Evolutionary conservation across 2,797 vertebrate genomes (phyloP), one percentile per base, ranked within the genome.

Genomic region (Nyctalus aviator): DNA sequence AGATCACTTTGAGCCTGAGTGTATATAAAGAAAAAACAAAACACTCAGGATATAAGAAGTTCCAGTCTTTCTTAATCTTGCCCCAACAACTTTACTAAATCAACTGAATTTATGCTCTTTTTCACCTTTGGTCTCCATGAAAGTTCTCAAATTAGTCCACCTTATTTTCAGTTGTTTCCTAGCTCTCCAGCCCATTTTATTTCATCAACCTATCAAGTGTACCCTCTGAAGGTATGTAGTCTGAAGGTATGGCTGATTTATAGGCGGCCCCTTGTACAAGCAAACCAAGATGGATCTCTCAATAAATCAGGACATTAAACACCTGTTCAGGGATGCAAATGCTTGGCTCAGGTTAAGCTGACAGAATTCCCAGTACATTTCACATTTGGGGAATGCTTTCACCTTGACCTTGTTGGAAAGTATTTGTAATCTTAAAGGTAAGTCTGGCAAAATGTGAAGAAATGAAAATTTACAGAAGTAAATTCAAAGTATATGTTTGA

Each of bases 291-390:
- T 84, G 46, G 37, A 84, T 82, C 44, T 75, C 71, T 94, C 68
- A 84, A 73, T 94, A 96, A 89, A 77, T 55, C 48, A 95, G 84
- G 87, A 88, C 68, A 94, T 66, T 93, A 87, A 87, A 88, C 83
- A 95, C 73, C 94, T 96, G 73, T 62, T 92, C 53, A 87, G 57
- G 86, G 57, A 93, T 44, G 59, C 76, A 96, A 93, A 94, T 57
- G 6, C 21, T 68, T 91, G 81, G 35, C 95, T 95, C 59, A 82
- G 20, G 8, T 82, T 95, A 50, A 94, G 55, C 2, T 32, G 68
- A 90, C 92, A 57, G 64, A 90, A 84, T 84, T 94, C 73, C 46
- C 81, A 68, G 30, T 30, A 91, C 4, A 55, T 79, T 92, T 91
- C 62, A 87, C 46, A 87, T 69, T 75, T 53, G 17, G 72, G 48